Conservation (phyloP, 2,113 vertebrate genomes). For the Nipponia nippon region DNA sequence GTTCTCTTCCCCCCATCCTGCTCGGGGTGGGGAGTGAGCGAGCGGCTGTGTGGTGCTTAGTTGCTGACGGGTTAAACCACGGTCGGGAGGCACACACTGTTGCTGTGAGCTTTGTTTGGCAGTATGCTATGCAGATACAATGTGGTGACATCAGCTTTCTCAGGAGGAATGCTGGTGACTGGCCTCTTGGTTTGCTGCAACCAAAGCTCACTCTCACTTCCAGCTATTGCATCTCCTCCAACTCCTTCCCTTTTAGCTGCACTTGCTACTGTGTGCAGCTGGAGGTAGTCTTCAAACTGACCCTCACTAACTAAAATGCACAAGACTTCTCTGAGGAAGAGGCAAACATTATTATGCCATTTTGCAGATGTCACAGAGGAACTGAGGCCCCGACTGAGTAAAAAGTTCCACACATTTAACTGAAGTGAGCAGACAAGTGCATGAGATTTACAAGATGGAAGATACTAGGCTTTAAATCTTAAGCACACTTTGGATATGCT, state of each 20-base stretch:
- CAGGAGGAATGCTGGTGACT: neutral
- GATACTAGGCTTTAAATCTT: neutral
- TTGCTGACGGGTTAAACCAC: neutral
- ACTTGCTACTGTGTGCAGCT: neutral
- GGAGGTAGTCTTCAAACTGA: neutral
- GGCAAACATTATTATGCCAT: neutral
- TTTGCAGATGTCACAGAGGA: neutral
- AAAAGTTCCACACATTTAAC: neutral
- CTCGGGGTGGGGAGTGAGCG: neutral
- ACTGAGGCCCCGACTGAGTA: neutral
- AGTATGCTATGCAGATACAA: neutral
- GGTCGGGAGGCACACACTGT: neutral
- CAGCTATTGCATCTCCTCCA: neutral
- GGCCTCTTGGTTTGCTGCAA: neutral
- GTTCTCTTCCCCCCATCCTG: neutral
- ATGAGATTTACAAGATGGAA: neutral
- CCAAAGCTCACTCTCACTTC: neutral
- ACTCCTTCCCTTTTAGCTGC: neutral
- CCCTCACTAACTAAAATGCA: neutral
- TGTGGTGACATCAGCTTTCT: neutral
- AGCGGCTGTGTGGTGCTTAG: neutral
- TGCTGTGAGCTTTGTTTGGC: neutral
- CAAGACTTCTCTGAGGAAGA: neutral
- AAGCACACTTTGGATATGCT: neutral
- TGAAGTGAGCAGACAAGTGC: neutral